phyloP scores from a whole-genome alignment of 1,140 invertebrate species.

The Leptinotarsa defecta region DNA sequence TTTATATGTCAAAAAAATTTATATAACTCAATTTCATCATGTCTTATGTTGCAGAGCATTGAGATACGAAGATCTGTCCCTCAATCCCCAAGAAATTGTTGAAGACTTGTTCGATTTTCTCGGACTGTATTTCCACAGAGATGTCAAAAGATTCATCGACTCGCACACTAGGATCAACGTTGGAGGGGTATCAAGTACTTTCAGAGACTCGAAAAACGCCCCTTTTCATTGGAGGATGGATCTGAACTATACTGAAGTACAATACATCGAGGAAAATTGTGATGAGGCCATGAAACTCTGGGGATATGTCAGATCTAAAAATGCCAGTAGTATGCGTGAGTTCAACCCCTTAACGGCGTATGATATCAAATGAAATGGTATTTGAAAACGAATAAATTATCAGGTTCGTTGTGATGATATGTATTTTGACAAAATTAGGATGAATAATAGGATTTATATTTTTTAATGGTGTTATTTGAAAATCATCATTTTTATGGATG shows the following conservation, averaged over 20 bases:
- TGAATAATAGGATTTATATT: neutral
- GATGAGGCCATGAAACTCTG: slow-evolving; percentile 76
- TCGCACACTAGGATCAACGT: slow-evolving; percentile 79
- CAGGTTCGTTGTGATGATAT: neutral
- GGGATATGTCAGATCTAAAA: slow-evolving; percentile 71
- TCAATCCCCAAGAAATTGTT: slow-evolving; percentile 73
- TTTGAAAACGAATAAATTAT: neutral
- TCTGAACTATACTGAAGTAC: slow-evolving; percentile 71
- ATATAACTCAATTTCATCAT: too few species aligned
- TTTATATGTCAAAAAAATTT: too few species aligned
- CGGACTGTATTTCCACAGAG: slow-evolving; percentile 70
- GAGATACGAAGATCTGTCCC: slow-evolving; percentile 83
- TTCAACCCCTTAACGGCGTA: slow-evolving; percentile 63
- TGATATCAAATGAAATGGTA: slow-evolving; percentile 32
- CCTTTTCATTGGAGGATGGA: slow-evolving; percentile 85
- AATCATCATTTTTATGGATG: neutral
- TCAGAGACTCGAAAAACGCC: slow-evolving; percentile 77
- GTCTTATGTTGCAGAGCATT: slow-evolving; percentile 65
- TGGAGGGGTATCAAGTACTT: slow-evolving; percentile 82
- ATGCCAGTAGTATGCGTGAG: slow-evolving; percentile 61
- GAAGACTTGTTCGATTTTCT: slow-evolving; percentile 78
- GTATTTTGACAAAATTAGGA: neutral
- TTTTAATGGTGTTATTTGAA: neutral
- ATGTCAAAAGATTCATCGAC: slow-evolving; percentile 74
- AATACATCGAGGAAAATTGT: slow-evolving; percentile 69